Base-by-base conservation (phyloP, 2,888 invertebrate species). In the Oxycera nigricornis region DNA sequence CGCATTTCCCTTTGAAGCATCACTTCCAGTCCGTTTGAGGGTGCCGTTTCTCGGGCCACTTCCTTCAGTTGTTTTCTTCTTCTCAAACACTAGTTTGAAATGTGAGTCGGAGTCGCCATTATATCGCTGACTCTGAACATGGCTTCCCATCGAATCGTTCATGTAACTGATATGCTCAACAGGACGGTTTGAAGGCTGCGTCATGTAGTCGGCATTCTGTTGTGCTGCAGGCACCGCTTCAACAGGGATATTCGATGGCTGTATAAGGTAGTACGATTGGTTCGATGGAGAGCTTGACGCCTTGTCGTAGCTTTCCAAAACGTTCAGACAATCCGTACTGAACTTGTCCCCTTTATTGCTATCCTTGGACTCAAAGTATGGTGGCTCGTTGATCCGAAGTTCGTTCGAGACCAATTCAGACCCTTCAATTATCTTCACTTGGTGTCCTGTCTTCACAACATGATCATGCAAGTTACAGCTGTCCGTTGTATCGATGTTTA, bases 201-300 rank as follows among this genome's bases (percentile, higher is more conserved):
- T 83, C 55, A 85, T 76, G 74, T 85, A 85, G 75, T 85, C 82
- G 67, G 83, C 82, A 78, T 83, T 83, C 55, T 82, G 83, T 1
- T 17, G 28, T 28, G 11, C 4, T 28, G n/a, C 17, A 2, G 17
- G 70, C n/a, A 50, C 22, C 1, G 46, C 1, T 24, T 31, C 77
- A 1, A 90, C 88, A 80, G 90, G 90, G 68, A 89, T 88, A 79
- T 90, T 90, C 0, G 90, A 89, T 1, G 90, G 90, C 79, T 90
- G 90, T 70, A 90, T 83, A 57, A 90, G 84, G 77, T 90, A 90
- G 79, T 90, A 90, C 76, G 76, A 72, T 57, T 84, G 82, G 79
- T 82, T 81, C 2, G 80, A 79, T 22, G 74, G 62, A 7, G 76
- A 24, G 22, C 17, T 20, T 14, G 52, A 73, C 28, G 31, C n/a